Conservation (phyloP, 2,113 vertebrate genomes). For the Xiphophorus maculatus region DNA sequence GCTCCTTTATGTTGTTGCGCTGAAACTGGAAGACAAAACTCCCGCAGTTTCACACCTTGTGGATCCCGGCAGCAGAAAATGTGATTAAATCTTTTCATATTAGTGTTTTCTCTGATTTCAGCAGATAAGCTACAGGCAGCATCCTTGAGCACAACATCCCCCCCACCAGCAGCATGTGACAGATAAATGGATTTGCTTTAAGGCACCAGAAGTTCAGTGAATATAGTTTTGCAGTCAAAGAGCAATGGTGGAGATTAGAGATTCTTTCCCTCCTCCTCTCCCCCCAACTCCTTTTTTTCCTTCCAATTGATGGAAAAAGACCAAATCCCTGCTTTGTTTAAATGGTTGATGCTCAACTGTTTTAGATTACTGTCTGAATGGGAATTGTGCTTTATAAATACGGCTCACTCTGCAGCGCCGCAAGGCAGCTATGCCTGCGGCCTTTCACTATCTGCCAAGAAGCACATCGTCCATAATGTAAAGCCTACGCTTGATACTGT, state of each 20-base stretch:
- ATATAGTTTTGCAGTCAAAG: background rate
- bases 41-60: background rate
- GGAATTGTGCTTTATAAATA: background rate
- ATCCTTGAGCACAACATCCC: background rate
- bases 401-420: background rate
- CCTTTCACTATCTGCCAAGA: constrained; percentile 6
- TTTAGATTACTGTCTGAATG: constrained; percentile 10
- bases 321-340: constrained; percentile 14
- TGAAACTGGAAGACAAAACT: background rate
- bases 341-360: constrained; percentile 1
- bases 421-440: background rate
- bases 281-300: background rate
- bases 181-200: constrained; percentile 9
- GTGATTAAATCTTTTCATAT: background rate
- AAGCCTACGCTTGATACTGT: background rate
- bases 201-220: background rate
- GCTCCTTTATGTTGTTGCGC: background rate
- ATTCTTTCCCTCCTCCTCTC: background rate
- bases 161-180: background rate
- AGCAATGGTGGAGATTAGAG: constrained; percentile 2
- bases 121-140: background rate
- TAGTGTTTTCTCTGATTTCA: background rate
- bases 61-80: background rate
- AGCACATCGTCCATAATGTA: background rate
- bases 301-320: background rate